Percentiles rank a stretch among this genome's conserved stretches.
phyloP scores from a whole-genome alignment of 2,113 vertebrate species.

The Conger conger region DNA sequence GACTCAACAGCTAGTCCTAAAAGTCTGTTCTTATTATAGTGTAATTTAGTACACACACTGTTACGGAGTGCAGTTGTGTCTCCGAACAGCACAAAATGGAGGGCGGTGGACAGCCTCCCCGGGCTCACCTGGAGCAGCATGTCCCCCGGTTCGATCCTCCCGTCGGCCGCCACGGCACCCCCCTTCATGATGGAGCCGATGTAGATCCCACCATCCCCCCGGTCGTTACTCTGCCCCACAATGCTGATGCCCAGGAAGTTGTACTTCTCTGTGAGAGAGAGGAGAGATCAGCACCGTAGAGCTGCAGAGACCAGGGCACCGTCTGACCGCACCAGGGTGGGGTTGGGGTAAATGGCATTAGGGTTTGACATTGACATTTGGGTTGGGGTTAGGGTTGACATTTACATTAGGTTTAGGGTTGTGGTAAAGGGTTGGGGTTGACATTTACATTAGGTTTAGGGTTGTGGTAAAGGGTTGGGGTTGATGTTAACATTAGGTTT shows the following conservation, averaged over 20 bases:
- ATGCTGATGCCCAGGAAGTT: slow-evolving; percentile 98
- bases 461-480: too few relatives aligned
- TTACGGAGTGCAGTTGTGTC: neutral
- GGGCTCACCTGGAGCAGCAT: slow-evolving; percentile 92
- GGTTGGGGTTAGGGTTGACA: too few relatives aligned
- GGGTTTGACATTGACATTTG: too few relatives aligned
- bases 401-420: too few relatives aligned
- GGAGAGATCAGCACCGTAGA: neutral
- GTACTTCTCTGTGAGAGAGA: slow-evolving; percentile 82
- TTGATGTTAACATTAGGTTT: too few relatives aligned
- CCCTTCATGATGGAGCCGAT: slow-evolving; percentile 99
- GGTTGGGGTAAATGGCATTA: too few relatives aligned
- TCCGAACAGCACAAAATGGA: neutral
- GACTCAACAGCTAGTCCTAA: neutral
- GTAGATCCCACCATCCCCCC: slow-evolving; percentile 95
- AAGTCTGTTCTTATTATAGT: neutral
- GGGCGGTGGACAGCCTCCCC: too few relatives aligned
- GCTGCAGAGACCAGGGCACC: neutral
- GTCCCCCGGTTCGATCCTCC: slow-evolving; percentile 93
- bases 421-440: too few relatives aligned
- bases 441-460: too few relatives aligned
- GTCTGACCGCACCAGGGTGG: neutral
- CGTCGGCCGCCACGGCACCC: slow-evolving; percentile 92
- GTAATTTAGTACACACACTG: neutral
- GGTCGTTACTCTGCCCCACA: slow-evolving; percentile 95